phyloP scores from a whole-genome alignment of 2,113 vertebrate genomes.

The Pelmatolapia mariae region DNA sequence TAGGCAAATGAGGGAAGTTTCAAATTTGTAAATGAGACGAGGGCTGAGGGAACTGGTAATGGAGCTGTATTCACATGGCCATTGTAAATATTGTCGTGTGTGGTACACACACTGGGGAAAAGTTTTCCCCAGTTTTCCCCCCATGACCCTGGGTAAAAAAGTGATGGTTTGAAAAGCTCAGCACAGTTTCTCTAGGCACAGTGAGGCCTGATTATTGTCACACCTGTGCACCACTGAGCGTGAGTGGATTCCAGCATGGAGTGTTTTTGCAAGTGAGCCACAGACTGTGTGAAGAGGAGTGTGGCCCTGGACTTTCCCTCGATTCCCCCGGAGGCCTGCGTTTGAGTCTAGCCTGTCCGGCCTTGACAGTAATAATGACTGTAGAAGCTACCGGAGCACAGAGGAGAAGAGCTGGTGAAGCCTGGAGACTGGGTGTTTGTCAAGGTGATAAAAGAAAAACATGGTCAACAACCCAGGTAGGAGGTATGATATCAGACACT shows the following conservation, averaged over 20 bases:
- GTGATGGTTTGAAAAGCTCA: not conserved
- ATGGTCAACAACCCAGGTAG: not conserved
- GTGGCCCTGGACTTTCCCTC: not conserved
- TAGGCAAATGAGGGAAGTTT: not conserved
- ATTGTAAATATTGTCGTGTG: no score
- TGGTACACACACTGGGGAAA: no score
- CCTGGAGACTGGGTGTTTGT: not conserved
- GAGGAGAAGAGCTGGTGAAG: not conserved
- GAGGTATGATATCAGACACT: not conserved
- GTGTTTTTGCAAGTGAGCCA: no score
- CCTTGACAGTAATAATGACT: not conserved
- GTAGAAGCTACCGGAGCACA: not conserved
- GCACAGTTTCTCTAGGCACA: not conserved
- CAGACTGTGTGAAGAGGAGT: not conserved
- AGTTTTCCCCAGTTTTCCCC: no score
- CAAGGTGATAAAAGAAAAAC: not conserved
- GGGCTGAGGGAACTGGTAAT: not conserved
- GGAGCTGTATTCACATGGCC: no score
- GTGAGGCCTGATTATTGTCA: not conserved
- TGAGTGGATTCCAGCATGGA: no score
- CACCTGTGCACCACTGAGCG: not conserved
- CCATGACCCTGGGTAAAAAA: not conserved
- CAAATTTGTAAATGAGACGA: not conserved
- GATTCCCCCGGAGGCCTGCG: not conserved
- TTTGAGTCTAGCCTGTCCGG: not conserved